A percentile compares a stretch with the other conserved stretches of the same genome.
Conservation (phyloP, 2,888 invertebrate genomes). For the Myathropa florea region DNA sequence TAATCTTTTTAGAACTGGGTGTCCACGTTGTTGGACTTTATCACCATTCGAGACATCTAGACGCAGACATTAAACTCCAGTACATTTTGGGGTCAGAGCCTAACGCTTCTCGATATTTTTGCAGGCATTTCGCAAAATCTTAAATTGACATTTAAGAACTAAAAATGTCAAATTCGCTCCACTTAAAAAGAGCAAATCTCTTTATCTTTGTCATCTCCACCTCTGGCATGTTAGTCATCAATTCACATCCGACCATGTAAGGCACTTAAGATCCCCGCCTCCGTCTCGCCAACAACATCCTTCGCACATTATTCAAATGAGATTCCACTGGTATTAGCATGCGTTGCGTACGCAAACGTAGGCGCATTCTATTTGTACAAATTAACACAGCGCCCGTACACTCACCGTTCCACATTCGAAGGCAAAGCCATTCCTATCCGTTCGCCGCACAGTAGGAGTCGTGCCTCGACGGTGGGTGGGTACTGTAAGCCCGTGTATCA, state of each 20-base stretch:
- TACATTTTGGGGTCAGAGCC: too few relatives aligned
- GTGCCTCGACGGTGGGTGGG: constrained; percentile 30
- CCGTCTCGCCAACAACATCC: constrained; percentile 23
- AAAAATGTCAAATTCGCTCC: background rate
- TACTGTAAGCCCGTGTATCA: constrained; percentile 19
- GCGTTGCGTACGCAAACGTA: constrained; percentile 52
- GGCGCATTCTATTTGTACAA: constrained; percentile 56
- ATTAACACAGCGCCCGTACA: constrained; percentile 46
- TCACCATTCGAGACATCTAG: too few relatives aligned
- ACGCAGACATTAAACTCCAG: too few relatives aligned
- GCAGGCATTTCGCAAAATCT: too few relatives aligned
- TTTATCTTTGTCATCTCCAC: background rate
- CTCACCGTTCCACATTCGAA: constrained; percentile 4
- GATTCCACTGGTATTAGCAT: constrained; percentile 43
- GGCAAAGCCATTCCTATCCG: constrained; percentile 13
- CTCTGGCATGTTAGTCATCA: constrained; percentile 41
- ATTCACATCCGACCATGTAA: background rate
- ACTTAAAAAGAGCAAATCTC: background rate
- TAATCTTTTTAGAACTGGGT: too few relatives aligned
- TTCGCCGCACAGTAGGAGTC: constrained; percentile 35
- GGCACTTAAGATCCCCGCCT: constrained; percentile 25
- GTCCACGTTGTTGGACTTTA: too few relatives aligned
- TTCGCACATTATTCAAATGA: constrained; percentile 36
- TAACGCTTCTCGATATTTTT: too few relatives aligned
- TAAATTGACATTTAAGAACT: background rate